Evolutionary conservation across 2,113 vertebrate genomes (phyloP), one percentile per base, ranked within the genome.

Genomic region (Ageneiosus marmoratus): DNA sequence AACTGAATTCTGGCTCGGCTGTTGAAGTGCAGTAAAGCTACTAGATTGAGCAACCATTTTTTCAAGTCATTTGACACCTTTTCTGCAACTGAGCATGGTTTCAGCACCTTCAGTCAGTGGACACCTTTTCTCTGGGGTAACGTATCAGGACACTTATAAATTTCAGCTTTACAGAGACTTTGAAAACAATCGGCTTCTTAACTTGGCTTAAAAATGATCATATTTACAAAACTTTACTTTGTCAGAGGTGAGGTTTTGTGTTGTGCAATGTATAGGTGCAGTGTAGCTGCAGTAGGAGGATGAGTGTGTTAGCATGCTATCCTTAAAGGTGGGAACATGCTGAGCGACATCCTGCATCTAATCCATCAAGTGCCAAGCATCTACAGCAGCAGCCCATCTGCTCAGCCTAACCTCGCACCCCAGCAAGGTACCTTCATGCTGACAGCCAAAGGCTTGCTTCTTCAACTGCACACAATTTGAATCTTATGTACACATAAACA

Each of bases 331-430:
- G 37, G 48, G 10, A 58, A 53, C 82, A 53, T 79, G 83, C 41
- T 79, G 65, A 58, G 83, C 60, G 75, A 37, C 7, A 34, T 73
- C 18, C 44, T 34, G 37, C 15, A n/a, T 34, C 65, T 62, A 60
- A 73, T 79, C 41, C 55, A 72, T 84, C 76, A 58, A 79, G 44
- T 70, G 75, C 60, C 63, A 50, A 24, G 27, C 75, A 60, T 55
- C 82, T 34, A 16, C 63, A 78, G 51, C 37, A 37, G 58, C 65
- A 79, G 51, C 83, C 53, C 77, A 85, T 80, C 69, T 80, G 80
- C 77, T 85, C 41, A 53, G 74, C 16, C 18, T 83, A 73, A 87
- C 81, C 84, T 73, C 73, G 53, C n/a, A 77, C 70, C 69, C 29
- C 70, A 60, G 37, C 56, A 32, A 70, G 53, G 63, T 72, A 53